These are phyloP conservation scores for Euura saliciscinereae DNA, from an alignment of 1,140 invertebrate genomes.

Conservation along the genomic window DNA sequence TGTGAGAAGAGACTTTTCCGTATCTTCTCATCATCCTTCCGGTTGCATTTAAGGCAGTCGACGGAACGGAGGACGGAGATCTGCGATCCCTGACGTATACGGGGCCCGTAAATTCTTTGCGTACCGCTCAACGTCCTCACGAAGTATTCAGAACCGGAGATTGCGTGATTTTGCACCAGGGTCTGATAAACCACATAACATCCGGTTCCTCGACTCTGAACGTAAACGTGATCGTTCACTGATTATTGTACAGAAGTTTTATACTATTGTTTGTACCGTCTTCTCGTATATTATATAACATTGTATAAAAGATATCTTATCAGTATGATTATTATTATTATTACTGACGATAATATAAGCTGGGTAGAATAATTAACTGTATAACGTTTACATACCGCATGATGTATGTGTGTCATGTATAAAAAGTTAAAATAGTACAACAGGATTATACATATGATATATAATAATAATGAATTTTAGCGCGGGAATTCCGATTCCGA, in stretches of 20 bases:
- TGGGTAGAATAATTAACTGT: neutral
- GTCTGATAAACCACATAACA: conserved; percentile 47
- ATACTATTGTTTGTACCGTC: too few relatives aligned
- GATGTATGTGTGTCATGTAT: neutral
- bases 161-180: conserved; percentile 51
- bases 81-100: conserved; percentile 51
- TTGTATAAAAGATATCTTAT: neutral
- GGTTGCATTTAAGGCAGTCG: conserved; percentile 39
- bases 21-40: conserved; percentile 7
- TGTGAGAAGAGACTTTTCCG: conserved; percentile 3
- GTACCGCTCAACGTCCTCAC: conserved; percentile 45
- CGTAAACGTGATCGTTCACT: conserved; percentile 51
- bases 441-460: neutral
- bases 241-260: conserved; percentile 14
- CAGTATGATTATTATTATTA: neutral
- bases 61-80: conserved; percentile 42
- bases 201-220: conserved; percentile 47
- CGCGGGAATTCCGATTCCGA: too few relatives aligned
- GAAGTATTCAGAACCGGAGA: conserved; percentile 51
- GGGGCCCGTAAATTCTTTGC: conserved; percentile 50
- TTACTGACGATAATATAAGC: neutral
- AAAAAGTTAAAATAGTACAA: neutral
- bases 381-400: neutral
- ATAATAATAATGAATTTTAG: neutral
- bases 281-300: too few relatives aligned